Conservation (phyloP, 2,797 vertebrate genomes). For the Decapterus maruadsi region DNA sequence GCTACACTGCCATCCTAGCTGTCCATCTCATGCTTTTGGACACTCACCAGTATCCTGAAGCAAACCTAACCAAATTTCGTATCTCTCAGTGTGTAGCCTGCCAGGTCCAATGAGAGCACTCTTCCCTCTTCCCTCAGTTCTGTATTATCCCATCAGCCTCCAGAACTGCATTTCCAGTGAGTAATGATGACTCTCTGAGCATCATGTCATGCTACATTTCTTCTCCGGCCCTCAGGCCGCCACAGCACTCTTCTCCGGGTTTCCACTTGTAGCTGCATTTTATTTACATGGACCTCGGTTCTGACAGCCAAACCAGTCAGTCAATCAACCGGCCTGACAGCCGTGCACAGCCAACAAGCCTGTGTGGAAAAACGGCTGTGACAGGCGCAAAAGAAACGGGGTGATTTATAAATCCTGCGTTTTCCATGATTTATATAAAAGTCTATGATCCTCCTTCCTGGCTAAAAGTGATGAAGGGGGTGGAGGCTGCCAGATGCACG, state of each 20-base stretch:
- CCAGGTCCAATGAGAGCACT: constrained; percentile 40
- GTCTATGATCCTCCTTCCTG: constrained; percentile 48
- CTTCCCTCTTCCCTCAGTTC: constrained; percentile 23
- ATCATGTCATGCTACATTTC: constrained; percentile 54
- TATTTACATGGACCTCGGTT: constrained; percentile 13
- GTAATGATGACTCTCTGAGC: constrained; percentile 49
- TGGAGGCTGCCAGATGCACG: constrained; percentile 52
- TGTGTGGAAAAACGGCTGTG: constrained; percentile 9
- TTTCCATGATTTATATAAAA: constrained; percentile 59
- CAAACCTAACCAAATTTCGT: constrained; percentile 40
- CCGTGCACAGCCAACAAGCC: constrained; percentile 10
- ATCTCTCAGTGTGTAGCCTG: constrained; percentile 24
- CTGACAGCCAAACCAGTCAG: constrained; percentile 31
- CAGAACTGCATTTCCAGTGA: constrained; percentile 51
- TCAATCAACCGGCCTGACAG: constrained; percentile 40
- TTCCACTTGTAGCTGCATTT: constrained; percentile 29
- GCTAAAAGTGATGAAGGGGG: constrained; percentile 35
- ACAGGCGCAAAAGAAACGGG: background rate
- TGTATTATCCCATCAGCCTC: constrained; percentile 41
- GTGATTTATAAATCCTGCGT: constrained; percentile 54
- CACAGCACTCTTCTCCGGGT: constrained; percentile 7
- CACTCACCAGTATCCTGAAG: constrained; percentile 13
- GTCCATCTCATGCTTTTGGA: constrained; percentile 24
- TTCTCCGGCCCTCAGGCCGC: constrained; percentile 32
- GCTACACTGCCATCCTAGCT: background rate